phyloP scores from a whole-genome alignment of 2,797 vertebrate species.

The Brachyalestes nurse region DNA sequence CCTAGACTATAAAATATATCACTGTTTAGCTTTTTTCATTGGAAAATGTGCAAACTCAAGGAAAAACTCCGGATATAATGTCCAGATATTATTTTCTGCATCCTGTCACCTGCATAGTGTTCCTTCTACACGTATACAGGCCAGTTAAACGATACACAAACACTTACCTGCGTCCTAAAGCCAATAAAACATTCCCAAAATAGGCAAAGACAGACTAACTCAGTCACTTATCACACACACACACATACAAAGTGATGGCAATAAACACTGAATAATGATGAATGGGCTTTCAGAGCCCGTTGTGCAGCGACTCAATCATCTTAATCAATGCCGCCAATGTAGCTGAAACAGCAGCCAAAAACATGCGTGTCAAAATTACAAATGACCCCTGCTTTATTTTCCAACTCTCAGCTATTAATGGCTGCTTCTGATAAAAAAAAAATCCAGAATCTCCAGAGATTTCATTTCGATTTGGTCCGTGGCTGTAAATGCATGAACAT shows the following conservation, averaged over 20 bases:
- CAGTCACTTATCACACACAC: not conserved
- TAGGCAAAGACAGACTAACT: too few relatives aligned
- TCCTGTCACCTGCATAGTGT: too few relatives aligned
- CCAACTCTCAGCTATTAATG: not conserved
- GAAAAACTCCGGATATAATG: too few relatives aligned
- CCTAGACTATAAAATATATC: too few relatives aligned
- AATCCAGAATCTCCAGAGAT: not conserved
- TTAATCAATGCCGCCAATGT: constrained; percentile 43
- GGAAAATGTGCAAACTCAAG: too few relatives aligned
- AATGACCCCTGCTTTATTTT: constrained; percentile 27
- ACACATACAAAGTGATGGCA: constrained; percentile 8
- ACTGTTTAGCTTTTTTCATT: too few relatives aligned
- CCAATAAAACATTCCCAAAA: too few relatives aligned
- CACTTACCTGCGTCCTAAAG: too few relatives aligned
- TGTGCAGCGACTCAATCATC: constrained; percentile 38
- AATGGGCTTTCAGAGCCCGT: constrained; percentile 34
- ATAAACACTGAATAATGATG: constrained; percentile 47
- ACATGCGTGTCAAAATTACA: constrained; percentile 36
- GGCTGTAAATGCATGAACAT: not conserved
- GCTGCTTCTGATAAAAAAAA: not conserved
- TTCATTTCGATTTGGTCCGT: constrained; percentile 10
- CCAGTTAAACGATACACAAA: too few relatives aligned
- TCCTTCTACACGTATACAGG: too few relatives aligned
- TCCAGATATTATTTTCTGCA: too few relatives aligned
- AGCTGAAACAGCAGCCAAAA: constrained; percentile 33